Conservation (phyloP, 1,140 invertebrate genomes). For the Lineus longissimus region DNA sequence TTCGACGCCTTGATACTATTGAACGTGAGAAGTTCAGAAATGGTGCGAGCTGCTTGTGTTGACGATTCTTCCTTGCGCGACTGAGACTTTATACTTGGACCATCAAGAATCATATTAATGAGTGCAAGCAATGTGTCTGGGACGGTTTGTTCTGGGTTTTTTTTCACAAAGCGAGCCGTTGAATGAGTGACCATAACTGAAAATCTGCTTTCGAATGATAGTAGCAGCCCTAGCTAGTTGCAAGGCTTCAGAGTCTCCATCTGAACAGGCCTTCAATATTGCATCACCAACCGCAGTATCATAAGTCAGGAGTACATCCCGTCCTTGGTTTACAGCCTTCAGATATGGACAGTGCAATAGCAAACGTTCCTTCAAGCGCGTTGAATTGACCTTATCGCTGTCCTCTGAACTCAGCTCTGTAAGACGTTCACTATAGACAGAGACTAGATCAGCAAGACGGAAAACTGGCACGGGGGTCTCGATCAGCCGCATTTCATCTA, state of each 20-base stretch:
- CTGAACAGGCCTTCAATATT: neutral
- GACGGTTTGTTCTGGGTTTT: too few species aligned
- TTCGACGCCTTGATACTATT: too few species aligned
- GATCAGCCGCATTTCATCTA: neutral
- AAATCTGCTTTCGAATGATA: neutral
- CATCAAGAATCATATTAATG: too few species aligned
- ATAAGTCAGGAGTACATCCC: neutral
- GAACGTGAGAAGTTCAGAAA: too few species aligned
- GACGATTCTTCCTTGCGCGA: too few species aligned
- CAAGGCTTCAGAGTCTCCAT: neutral
- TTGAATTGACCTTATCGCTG: neutral
- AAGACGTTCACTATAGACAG: neutral
- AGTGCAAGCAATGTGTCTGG: too few species aligned
- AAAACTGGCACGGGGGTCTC: neutral
- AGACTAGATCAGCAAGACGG: neutral
- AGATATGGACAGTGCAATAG: neutral
- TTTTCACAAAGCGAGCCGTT: too few species aligned
- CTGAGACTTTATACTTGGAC: too few species aligned
- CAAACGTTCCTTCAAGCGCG: neutral
- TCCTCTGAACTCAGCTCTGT: neutral
- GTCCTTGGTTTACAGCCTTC: neutral
- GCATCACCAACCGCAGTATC: neutral
- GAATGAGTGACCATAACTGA: neutral
- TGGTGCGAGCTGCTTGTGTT: too few species aligned
- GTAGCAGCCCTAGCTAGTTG: neutral